These are phyloP conservation scores for Cecidostiba fungosa DNA, from an alignment of 2,888 invertebrate genomes.

Conservation along the genomic window DNA sequence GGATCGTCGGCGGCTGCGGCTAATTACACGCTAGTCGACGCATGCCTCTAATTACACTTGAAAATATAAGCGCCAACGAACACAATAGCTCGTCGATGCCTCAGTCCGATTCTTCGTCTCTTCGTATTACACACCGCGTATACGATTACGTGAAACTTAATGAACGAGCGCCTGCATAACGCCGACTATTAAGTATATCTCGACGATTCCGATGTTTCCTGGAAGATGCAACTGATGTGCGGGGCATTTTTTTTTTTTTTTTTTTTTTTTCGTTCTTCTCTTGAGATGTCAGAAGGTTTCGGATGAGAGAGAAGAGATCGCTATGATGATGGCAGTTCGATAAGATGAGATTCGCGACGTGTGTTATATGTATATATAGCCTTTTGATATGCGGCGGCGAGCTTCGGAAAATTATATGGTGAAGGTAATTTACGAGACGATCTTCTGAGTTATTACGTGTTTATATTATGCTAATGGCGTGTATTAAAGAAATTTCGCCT, in stretches of 20 bases:
- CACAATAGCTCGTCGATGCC: constrained; percentile 32
- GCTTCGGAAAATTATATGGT: constrained; percentile 40
- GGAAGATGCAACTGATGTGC: background rate
- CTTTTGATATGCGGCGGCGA: background rate
- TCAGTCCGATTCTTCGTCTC: background rate
- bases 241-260: background rate
- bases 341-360: background rate
- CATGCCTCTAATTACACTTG: constrained; percentile 57
- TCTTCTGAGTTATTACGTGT: constrained; percentile 49
- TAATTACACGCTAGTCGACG: constrained; percentile 56
- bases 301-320: background rate
- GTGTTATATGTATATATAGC: too few relatives aligned
- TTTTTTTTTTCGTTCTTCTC: background rate
- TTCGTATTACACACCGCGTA: too few relatives aligned
- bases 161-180: constrained; percentile 10
- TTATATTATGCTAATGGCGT: constrained; percentile 48
- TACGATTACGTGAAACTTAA: background rate
- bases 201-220: background rate
- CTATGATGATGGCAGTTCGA: background rate
- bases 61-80: constrained; percentile 35
- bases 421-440: constrained; percentile 42
- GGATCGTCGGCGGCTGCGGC: constrained; percentile 45
- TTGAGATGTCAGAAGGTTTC: background rate
- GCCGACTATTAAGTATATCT: background rate
- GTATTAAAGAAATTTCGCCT: constrained; percentile 41